A percentile compares a stretch with the other conserved stretches of the same genome.
Evolutionary conservation across 2,797 vertebrate species (phyloP).

Genomic region (Gymnodraco acuticeps): DNA sequence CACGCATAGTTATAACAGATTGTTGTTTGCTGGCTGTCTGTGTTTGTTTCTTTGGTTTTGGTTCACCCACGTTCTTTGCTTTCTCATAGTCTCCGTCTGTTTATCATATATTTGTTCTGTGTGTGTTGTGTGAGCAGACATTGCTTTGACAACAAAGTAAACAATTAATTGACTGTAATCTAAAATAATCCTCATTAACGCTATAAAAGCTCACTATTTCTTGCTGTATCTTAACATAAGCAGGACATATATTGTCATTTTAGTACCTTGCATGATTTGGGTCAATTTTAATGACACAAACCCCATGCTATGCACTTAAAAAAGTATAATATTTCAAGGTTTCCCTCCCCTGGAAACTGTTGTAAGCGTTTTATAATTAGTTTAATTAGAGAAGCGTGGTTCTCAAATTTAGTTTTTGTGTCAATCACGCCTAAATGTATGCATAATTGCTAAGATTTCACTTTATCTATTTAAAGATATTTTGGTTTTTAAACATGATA

Average conservation of each 20-base stretch:
- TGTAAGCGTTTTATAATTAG: too few relatives aligned
- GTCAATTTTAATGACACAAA: background rate
- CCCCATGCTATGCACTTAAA: background rate
- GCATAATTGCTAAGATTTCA: too few relatives aligned
- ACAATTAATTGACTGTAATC: background rate
- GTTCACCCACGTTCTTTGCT: constrained; percentile 10
- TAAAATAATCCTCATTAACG: background rate
- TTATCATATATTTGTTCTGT: background rate
- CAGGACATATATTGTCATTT: background rate
- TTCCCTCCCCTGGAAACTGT: background rate
- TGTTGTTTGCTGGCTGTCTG: constrained; percentile 10
- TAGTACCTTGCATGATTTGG: background rate
- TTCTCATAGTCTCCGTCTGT: background rate
- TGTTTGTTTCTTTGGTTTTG: constrained; percentile 19
- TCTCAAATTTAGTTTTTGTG: too few relatives aligned
- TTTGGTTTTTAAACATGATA: too few relatives aligned
- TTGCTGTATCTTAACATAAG: background rate
- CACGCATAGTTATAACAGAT: constrained; percentile 10
- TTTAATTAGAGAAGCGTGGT: too few relatives aligned
- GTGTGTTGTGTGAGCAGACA: constrained; percentile 10
- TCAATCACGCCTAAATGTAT: too few relatives aligned
- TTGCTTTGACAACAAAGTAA: constrained; percentile 16
- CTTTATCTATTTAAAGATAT: too few relatives aligned
- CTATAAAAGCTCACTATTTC: background rate
- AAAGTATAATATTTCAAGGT: background rate